A percentile compares a stretch with the other conserved stretches of the same genome.
These are phyloP conservation scores for Argynnis bischoffii DNA, from an alignment of 2,888 invertebrate genomes.

Conservation along the genomic window DNA sequence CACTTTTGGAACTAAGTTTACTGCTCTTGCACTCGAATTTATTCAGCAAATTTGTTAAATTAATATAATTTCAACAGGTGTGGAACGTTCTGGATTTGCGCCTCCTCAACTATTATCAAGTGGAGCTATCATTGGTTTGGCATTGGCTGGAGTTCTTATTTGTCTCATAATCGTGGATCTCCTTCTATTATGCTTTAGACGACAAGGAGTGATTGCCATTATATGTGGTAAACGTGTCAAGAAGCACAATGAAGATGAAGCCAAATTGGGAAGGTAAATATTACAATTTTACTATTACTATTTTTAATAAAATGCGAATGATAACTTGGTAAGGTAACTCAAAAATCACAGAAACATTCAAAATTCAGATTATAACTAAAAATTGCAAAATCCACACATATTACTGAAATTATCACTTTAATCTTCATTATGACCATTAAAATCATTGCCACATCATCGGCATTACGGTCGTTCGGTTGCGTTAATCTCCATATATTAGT, in stretches of 20 bases:
- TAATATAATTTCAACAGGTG: constrained; percentile 61
- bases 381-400: neutral
- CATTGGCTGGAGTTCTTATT: constrained; percentile 90
- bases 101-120: constrained; percentile 84
- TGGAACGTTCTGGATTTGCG: constrained; percentile 73
- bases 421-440: constrained; percentile 3
- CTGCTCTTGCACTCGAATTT: constrained; percentile 54
- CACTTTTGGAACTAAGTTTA: constrained; percentile 48
- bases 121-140: constrained; percentile 91
- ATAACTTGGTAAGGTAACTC: constrained; percentile 6
- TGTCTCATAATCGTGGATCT: constrained; percentile 93
- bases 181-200: constrained; percentile 87
- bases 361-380: neutral
- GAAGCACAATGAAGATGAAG: constrained; percentile 89
- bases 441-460: constrained; percentile 9
- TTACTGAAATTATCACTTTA: neutral
- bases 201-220: constrained; percentile 86
- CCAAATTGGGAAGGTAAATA: constrained; percentile 91
- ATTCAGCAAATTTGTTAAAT: constrained; percentile 38
- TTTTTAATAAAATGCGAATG: neutral
- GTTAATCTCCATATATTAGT: neutral
- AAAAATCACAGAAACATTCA: neutral
- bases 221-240: constrained; percentile 86
- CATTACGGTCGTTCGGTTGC: neutral
- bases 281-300: constrained; percentile 4